Evolutionary conservation across 2,888 invertebrate genomes (phyloP).

Genomic region (Podabrus alpinus): DNA sequence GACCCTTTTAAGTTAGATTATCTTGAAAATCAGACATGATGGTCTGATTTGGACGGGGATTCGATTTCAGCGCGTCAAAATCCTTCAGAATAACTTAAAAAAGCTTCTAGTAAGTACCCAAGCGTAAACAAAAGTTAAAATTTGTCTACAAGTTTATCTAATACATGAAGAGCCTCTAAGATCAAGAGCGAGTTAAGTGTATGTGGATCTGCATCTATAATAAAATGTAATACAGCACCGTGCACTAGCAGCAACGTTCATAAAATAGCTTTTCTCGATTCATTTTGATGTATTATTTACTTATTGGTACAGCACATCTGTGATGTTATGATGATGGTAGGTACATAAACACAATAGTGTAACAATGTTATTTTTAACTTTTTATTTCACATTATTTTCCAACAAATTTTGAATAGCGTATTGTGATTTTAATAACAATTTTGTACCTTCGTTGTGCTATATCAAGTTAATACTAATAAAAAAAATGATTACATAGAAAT

Average conservation of each 20-base stretch:
- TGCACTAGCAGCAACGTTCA: neutral
- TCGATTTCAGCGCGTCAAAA: no score
- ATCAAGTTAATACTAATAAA: neutral
- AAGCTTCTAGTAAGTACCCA: no score
- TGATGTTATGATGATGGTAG: neutral
- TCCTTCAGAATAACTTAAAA: no score
- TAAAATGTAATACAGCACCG: neutral
- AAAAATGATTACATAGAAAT: neutral
- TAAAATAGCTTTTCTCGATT: neutral
- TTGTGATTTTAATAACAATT: neutral
- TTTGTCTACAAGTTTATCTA: no score
- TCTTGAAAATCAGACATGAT: no score
- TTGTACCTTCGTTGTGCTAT: neutral
- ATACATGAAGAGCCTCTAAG: neutral
- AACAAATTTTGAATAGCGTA: neutral
- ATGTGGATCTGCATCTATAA: neutral
- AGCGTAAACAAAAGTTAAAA: no score
- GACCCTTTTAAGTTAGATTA: no score
- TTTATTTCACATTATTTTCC: no score
- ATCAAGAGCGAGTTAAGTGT: neutral
- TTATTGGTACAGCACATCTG: neutral
- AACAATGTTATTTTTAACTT: neutral
- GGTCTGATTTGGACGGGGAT: no score
- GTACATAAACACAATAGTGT: no score
- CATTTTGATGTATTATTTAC: neutral